phyloP scores from a whole-genome alignment of 2,797 vertebrate genomes.

The Sternarchorhynchus goeldii region DNA sequence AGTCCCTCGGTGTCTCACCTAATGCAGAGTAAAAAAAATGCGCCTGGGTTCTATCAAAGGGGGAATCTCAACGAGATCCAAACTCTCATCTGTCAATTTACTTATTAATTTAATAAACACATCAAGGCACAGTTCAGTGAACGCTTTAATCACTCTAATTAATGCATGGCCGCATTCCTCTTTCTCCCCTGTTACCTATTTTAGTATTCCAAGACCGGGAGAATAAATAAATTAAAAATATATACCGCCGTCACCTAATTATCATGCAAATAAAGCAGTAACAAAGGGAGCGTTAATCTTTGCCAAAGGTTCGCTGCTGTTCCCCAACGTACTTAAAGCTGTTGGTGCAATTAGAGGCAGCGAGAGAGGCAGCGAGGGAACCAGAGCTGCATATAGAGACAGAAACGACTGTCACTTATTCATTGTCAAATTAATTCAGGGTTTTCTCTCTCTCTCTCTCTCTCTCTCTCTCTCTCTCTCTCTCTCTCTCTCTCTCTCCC shows the following conservation, averaged over 20 bases:
- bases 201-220: slow-evolving; percentile 71
- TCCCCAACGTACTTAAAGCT: slow-evolving; percentile 80
- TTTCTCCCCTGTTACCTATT: slow-evolving; percentile 52
- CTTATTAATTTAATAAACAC: slow-evolving; percentile 90
- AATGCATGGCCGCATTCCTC: slow-evolving; percentile 67
- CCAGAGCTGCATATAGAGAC: slow-evolving; percentile 62
- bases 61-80: slow-evolving; percentile 64
- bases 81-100: slow-evolving; percentile 79
- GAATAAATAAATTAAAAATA: slow-evolving; percentile 78
- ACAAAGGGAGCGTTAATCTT: slow-evolving; percentile 78
- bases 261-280: slow-evolving; percentile 83
- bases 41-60: slow-evolving; percentile 49
- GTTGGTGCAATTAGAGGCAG: slow-evolving; percentile 75
- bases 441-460: slow-evolving; percentile 16
- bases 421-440: slow-evolving; percentile 89
- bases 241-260: slow-evolving; percentile 80
- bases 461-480: background rate
- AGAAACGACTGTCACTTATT: slow-evolving; percentile 80
- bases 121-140: slow-evolving; percentile 81
- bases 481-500: slow-evolving; percentile 21
- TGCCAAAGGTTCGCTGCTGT: slow-evolving; percentile 73
- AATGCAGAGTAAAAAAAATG: slow-evolving; percentile 57
- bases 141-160: slow-evolving; percentile 83
- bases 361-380: slow-evolving; percentile 57
- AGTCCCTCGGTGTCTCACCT: slow-evolving; percentile 22